Evolutionary conservation across 2,113 vertebrate genomes (phyloP).

Genomic region (Xenus cinereus): DNA sequence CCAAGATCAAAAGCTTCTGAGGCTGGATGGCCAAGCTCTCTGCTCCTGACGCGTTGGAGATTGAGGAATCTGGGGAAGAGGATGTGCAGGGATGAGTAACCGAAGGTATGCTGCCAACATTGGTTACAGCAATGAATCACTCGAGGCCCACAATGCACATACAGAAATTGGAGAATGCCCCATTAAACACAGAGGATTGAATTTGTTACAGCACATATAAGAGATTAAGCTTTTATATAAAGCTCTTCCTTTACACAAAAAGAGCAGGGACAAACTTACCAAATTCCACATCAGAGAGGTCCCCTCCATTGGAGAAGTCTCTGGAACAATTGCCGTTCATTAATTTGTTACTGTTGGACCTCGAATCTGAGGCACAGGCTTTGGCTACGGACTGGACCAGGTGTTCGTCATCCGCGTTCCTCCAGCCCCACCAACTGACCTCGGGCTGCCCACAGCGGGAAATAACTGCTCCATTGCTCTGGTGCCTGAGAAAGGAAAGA

Average conservation of each 20-base stretch:
- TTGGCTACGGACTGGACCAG: conserved; percentile 94
- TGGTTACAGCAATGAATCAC: background rate
- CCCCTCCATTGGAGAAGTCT: conserved; percentile 81
- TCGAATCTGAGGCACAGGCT: conserved; percentile 88
- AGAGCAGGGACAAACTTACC: conserved; percentile 68
- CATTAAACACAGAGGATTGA: background rate
- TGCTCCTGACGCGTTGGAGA: conserved; percentile 87
- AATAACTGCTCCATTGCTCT: conserved; percentile 93
- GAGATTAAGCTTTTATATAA: background rate
- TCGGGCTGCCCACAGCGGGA: conserved; percentile 96
- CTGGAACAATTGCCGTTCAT: conserved; percentile 77
- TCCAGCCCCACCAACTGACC: conserved; percentile 99
- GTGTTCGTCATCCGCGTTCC: conserved; percentile 94
- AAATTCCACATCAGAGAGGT: conserved; percentile 90
- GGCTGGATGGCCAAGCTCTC: conserved; percentile 85
- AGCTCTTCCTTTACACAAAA: background rate
- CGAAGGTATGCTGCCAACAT: background rate
- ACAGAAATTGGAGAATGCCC: background rate
- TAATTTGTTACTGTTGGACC: conserved; percentile 72
- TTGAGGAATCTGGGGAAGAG: conserved; percentile 83
- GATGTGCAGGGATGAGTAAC: background rate
- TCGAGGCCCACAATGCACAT: background rate
- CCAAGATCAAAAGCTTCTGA: conserved; percentile 93
- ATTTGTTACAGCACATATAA: background rate
- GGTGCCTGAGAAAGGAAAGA: conserved; percentile 78